Evolutionary conservation across 2,888 invertebrate genomes (phyloP).

Genomic region (Candidula unifasciata): DNA sequence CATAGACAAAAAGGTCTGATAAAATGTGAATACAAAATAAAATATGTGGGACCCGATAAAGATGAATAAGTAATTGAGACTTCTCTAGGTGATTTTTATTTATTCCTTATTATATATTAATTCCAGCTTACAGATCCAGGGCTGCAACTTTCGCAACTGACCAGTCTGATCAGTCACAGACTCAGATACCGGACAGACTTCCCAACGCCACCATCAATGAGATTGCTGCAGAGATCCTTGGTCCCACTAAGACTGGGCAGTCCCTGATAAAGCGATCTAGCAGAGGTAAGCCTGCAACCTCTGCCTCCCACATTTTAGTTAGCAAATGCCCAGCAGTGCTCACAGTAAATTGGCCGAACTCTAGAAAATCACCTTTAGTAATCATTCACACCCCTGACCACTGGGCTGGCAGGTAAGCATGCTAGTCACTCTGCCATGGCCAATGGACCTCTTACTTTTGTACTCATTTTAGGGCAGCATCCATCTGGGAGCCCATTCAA

Average conservation of each 20-base stretch:
- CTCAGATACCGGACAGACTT: constrained; percentile 60
- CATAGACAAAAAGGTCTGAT: too few relatives aligned
- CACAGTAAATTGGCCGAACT: too few relatives aligned
- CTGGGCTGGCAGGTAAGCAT: too few relatives aligned
- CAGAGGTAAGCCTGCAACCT: constrained; percentile 58
- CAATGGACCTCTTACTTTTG: too few relatives aligned
- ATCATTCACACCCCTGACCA: too few relatives aligned
- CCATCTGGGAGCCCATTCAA: too few relatives aligned
- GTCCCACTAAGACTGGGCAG: constrained; percentile 63
- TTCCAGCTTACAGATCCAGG: constrained; percentile 67
- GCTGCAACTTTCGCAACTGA: constrained; percentile 72
- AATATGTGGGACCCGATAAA: not conserved
- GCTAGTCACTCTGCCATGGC: too few relatives aligned
- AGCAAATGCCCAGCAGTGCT: too few relatives aligned
- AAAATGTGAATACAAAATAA: not conserved
- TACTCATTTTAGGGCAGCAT: too few relatives aligned
- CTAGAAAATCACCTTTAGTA: not conserved
- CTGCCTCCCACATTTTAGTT: too few relatives aligned
- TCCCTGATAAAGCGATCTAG: constrained; percentile 68
- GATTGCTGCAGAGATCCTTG: constrained; percentile 70
- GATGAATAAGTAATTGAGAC: not conserved
- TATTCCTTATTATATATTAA: not conserved
- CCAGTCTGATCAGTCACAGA: constrained; percentile 67
- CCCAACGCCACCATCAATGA: constrained; percentile 63
- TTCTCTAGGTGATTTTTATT: not conserved